A percentile compares a stretch with the other conserved stretches of the same genome.
phyloP scores from a whole-genome alignment of 2,797 vertebrate species.

The Peromyscus aztecus region DNA sequence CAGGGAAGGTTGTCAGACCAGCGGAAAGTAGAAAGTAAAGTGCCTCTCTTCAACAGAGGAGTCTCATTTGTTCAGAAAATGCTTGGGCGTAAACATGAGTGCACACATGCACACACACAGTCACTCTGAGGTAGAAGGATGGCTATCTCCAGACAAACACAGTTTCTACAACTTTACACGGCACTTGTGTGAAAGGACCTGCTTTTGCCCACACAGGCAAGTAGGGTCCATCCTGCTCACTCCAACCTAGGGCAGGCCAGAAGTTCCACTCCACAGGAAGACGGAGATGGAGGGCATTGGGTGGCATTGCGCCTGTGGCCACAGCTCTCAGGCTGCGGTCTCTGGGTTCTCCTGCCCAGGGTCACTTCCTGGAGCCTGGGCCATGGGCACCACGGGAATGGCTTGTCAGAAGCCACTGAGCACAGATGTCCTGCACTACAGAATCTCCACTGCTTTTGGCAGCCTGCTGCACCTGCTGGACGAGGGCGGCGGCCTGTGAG shows the following conservation, averaged over 20 bases:
- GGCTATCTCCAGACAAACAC: slow-evolving; percentile 80
- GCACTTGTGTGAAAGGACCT: slow-evolving; percentile 87
- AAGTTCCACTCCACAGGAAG: slow-evolving; percentile 39
- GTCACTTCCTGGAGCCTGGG: slow-evolving; percentile 85
- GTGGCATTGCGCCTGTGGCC: neutral
- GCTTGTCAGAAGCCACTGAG: slow-evolving; percentile 94
- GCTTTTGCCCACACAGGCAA: slow-evolving; percentile 73
- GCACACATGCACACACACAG: slow-evolving; percentile 9
- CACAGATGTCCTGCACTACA: slow-evolving; percentile 95
- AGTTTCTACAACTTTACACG: slow-evolving; percentile 76
- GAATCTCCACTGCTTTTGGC: slow-evolving; percentile 92
- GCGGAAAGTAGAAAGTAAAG: slow-evolving; percentile 70
- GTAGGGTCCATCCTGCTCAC: slow-evolving; percentile 68
- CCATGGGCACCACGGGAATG: slow-evolving; percentile 86
- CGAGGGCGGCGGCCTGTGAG: slow-evolving; percentile 89
- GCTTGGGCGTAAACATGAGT: slow-evolving; percentile 75
- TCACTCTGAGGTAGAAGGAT: slow-evolving; percentile 87
- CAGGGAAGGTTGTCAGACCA: slow-evolving; percentile 64
- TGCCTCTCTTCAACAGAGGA: slow-evolving; percentile 73
- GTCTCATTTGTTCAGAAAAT: slow-evolving; percentile 72
- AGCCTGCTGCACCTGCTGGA: slow-evolving; percentile 93
- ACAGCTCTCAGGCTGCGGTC: neutral
- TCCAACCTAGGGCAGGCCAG: slow-evolving; percentile 39
- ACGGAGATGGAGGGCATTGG: neutral
- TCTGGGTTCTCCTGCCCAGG: accelerated